phyloP scores from a whole-genome alignment of 2,888 invertebrate genomes.

The Therioaphis trifolii region DNA sequence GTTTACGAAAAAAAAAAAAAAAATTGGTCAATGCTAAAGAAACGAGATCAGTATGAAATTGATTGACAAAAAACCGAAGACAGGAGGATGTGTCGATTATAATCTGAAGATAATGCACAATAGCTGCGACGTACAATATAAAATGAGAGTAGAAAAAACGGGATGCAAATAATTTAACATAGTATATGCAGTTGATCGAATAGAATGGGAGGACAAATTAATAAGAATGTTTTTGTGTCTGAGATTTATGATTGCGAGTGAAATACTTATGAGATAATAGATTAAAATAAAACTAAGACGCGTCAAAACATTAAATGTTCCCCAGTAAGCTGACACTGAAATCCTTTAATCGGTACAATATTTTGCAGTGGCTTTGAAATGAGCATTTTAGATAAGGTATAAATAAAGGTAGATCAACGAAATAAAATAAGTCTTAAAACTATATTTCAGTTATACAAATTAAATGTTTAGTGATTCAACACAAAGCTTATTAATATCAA shows the following conservation, averaged over 20 bases:
- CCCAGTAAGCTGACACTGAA: too few species aligned
- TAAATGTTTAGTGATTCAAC: too few species aligned
- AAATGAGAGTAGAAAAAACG: constrained; percentile 44
- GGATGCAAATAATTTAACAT: constrained; percentile 57
- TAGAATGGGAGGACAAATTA: constrained; percentile 50
- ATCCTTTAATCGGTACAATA: too few species aligned
- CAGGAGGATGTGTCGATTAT: constrained; percentile 55
- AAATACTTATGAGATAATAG: neutral
- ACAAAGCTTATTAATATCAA: too few species aligned
- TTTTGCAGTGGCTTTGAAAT: too few species aligned
- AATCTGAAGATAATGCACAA: neutral
- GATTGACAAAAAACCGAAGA: constrained; percentile 52
- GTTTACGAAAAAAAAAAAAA: constrained; percentile 18
- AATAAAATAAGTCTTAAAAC: too few species aligned
- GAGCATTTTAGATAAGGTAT: too few species aligned
- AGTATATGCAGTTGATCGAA: constrained; percentile 30
- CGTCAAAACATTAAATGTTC: neutral
- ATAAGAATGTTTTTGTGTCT: constrained; percentile 19
- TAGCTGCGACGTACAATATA: neutral
- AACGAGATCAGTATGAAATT: constrained; percentile 53
- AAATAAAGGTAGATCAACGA: too few species aligned
- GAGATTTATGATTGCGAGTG: constrained; percentile 26
- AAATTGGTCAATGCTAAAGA: neutral
- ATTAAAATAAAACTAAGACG: constrained; percentile 17
- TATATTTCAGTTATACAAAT: too few species aligned